A percentile compares a stretch with the other conserved stretches of the same genome.
phyloP scores from a whole-genome alignment of 2,113 vertebrate species.

The Bambusicola thoracicus region DNA sequence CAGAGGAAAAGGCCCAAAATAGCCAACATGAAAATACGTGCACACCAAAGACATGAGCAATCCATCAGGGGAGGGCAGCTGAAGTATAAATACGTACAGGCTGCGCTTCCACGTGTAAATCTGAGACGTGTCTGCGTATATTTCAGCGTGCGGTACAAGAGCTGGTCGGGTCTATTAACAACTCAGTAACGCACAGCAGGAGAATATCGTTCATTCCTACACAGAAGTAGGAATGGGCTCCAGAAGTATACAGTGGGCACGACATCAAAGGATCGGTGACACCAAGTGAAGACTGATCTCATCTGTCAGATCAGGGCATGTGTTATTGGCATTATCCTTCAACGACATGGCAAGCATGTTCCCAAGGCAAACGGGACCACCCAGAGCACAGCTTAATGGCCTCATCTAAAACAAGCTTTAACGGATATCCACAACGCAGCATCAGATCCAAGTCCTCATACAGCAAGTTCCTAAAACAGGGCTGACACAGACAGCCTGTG shows the following conservation, averaged over 20 bases:
- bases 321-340: rapidly evolving
- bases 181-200: background rate
- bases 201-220: background rate
- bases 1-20: background rate
- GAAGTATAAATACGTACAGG: background rate
- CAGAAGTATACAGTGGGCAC: background rate
- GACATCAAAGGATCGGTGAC: background rate
- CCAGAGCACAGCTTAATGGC: background rate
- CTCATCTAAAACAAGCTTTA: background rate
- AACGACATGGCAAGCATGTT: background rate
- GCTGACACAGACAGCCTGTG: background rate
- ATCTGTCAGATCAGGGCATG: background rate
- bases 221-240: background rate
- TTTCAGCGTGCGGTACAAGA: background rate
- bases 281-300: background rate
- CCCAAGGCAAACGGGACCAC: background rate
- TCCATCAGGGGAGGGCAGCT: background rate
- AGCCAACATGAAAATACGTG: background rate
- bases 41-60: rapidly evolving
- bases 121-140: background rate
- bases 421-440: background rate
- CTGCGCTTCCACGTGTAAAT: rapidly evolving
- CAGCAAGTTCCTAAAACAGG: background rate
- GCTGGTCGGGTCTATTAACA: background rate
- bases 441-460: rapidly evolving